Evolutionary conservation across 2,113 vertebrate species (phyloP).

Genomic region (Gymnarchus niloticus): DNA sequence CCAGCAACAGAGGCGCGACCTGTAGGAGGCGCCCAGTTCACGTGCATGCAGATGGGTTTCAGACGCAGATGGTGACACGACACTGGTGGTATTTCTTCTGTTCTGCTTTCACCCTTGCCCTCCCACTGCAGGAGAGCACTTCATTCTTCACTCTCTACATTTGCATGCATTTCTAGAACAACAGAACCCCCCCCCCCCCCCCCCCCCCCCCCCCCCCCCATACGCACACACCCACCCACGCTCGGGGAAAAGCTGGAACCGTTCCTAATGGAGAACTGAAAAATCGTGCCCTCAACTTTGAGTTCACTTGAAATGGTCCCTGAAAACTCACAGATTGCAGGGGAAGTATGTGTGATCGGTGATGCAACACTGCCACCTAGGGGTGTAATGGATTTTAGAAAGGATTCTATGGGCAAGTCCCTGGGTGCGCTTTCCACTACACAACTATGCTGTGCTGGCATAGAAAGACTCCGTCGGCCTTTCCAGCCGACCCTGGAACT

Average conservation of each 20-base stretch:
- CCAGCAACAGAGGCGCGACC: no score
- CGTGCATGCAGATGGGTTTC: background rate
- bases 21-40: background rate
- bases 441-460: background rate
- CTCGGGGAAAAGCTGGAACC: background rate
- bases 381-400: background rate
- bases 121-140: background rate
- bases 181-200: background rate
- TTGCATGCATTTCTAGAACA: background rate
- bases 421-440: background rate
- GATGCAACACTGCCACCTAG: slow-evolving; percentile 25
- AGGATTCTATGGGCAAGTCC: background rate
- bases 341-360: background rate
- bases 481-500: background rate
- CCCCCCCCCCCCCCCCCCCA: background rate
- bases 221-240: background rate
- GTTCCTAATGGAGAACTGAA: background rate
- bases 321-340: background rate
- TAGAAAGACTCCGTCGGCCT: background rate
- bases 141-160: background rate
- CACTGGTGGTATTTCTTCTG: background rate
- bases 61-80: no score
- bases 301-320: background rate
- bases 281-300: background rate
- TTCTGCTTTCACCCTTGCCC: background rate